Base-by-base conservation (phyloP, 2,113 vertebrate species). In the Butorides virescens region DNA sequence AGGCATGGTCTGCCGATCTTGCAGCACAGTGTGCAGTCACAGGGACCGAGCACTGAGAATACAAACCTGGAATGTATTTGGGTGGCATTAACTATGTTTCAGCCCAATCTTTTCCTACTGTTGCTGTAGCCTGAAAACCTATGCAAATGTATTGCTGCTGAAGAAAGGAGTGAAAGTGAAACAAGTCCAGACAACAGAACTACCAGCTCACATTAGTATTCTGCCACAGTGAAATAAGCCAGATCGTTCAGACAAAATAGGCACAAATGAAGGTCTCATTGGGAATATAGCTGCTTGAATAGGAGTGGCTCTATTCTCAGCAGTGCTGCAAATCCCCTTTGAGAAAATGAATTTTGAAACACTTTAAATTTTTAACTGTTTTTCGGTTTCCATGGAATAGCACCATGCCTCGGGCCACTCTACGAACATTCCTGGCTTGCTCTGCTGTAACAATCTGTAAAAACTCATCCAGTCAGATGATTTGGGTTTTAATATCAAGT, bases 401-500 rank as follows among this genome's bases (percentile, higher is more conserved):
- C 68, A 73, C 34, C 8, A 1, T 85, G 73, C 94, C 86, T 96
- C 66, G 36, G 82, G 89, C 91, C 71, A 79, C 56, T 63, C 39
- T 75, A 84, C 46, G 79, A 96, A 84, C 70, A 92, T 94, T 96
- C 58, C 89, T 94, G 86, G 62, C 84, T 95, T 93, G 70, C 62
- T 72, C 53, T 85, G 65, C 80, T 91, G 61, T 85, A 88, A 85
- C 77, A 87, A 90, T 91, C 91, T 87, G 77, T 88, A 73, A 95
- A 93, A 97, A 82, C 58, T 85, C 91, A 94, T 91, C 87, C 70
- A 90, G 79, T 77, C 76, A 95, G 66, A 95, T 88, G 86, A 95
- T 87, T 47, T 88, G 53, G 62, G 86, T 70, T 92, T 97, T 96
- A 87, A 81, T 92, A 96, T 95, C 94, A 91, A 95, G 83, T 90